Evolutionary conservation across 1,140 invertebrate genomes (phyloP), one percentile per base, ranked within the genome.

Genomic region (Magallana ariakensis): DNA sequence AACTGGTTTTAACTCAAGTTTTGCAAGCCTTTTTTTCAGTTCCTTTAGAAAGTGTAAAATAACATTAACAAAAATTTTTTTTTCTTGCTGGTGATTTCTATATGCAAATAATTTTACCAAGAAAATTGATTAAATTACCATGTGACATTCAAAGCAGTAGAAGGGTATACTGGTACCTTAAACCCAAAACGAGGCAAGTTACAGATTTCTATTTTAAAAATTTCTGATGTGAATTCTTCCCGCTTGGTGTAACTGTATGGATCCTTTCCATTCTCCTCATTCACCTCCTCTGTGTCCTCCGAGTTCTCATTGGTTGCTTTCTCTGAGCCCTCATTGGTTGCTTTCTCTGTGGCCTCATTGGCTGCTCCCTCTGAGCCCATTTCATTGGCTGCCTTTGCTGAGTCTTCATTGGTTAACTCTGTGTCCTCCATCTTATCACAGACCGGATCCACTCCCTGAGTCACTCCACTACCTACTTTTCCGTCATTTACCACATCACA

Each of bases 131-230:
- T 46, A 5, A 46, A 46, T 46, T 46, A 46, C 5, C 33, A 46
- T 46, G 33, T 46, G 33, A 46, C 2, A 46, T 46, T 4, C 33
- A 15, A 62, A 62, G 19, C 15, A 62, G 2, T 15, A 62, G 60
- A 16, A 16, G 60, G 19, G 19, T 16, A 62, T 62, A 62, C 19
- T 7, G 95, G 95, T 96, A 97, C 97, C 62, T 96, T 96, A 91
- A 98, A 97, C 70, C 97, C 97, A 94, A 97, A 97, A 91, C 97
- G 97, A 0, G 98, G 98, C 66, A 99, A 94, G 88, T 97, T 97
- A 84, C 96, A 96, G 11, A 99, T 95, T 96, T 98, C 97, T 85
- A 99, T 97, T 95, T 99, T 99, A 93, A 96, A 98, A 90, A 97
- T 97, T 95, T 99, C 98, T 0, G 97, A 98, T 0, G 97, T 98